Percentiles rank a stretch among this genome's conserved stretches.
Conservation (phyloP, 2,797 vertebrate species). For the Coregonus ussuriensis region DNA sequence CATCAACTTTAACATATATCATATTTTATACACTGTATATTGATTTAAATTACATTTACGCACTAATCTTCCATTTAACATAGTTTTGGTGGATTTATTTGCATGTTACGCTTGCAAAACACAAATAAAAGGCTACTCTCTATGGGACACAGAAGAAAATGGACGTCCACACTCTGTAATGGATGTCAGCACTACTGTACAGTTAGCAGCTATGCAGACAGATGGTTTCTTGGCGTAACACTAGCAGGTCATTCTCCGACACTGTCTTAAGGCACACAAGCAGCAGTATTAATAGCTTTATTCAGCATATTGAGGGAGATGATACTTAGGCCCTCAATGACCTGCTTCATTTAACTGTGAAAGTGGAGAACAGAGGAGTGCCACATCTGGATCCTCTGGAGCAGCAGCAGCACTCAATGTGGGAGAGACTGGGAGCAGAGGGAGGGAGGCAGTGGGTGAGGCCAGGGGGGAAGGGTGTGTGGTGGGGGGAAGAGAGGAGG, state of each 20-base stretch:
- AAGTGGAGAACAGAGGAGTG: slow-evolving; percentile 30
- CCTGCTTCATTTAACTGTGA: slow-evolving; percentile 48
- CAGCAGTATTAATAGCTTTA: slow-evolving; percentile 50
- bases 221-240: slow-evolving; percentile 23
- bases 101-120: too few relatives aligned
- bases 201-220: slow-evolving; percentile 18
- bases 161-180: slow-evolving; percentile 17
- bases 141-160: background rate
- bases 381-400: slow-evolving; percentile 46
- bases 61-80: slow-evolving; percentile 19
- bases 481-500: background rate
- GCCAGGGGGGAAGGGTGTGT: slow-evolving; percentile 14
- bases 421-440: slow-evolving; percentile 12
- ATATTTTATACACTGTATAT: too few relatives aligned
- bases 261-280: slow-evolving; percentile 32
- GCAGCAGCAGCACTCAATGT: slow-evolving; percentile 32
- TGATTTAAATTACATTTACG: too few relatives aligned
- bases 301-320: slow-evolving; percentile 52
- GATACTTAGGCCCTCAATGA: slow-evolving; percentile 32
- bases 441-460: slow-evolving; percentile 31
- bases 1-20: background rate
- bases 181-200: slow-evolving; percentile 38
- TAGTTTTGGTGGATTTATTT: slow-evolving; percentile 16
- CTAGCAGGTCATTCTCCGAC: slow-evolving; percentile 15
- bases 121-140: slow-evolving; percentile 11